Percentiles rank a stretch among this genome's conserved stretches.
These are phyloP conservation scores for Lucifuga dentata DNA, from an alignment of 2,113 vertebrate species.

Conservation along the genomic window DNA sequence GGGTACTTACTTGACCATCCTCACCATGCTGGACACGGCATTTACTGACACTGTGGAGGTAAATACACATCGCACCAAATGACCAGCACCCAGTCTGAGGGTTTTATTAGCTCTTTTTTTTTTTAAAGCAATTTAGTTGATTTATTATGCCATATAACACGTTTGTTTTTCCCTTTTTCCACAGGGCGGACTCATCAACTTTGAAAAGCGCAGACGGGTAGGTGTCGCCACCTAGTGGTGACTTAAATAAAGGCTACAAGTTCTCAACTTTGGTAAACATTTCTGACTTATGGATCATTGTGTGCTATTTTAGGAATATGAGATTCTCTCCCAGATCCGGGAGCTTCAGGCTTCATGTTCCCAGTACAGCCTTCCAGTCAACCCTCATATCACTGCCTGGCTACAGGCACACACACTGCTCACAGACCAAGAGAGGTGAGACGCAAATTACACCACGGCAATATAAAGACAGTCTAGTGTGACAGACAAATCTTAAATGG, in stretches of 20 bases:
- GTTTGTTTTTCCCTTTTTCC: conserved; percentile 3
- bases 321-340: conserved; percentile 86
- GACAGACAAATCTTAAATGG: too few relatives aligned
- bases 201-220: conserved; percentile 92
- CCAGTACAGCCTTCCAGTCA: conserved; percentile 77
- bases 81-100: too few relatives aligned
- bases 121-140: not conserved
- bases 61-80: conserved; percentile 26
- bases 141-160: not conserved
- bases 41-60: conserved; percentile 87
- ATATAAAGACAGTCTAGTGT: not conserved
- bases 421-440: conserved; percentile 89
- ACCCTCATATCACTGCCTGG: conserved; percentile 73
- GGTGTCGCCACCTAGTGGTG: conserved; percentile 65
- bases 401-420: conserved; percentile 80
- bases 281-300: not conserved
- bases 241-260: not conserved
- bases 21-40: conserved; percentile 92
- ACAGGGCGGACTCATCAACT: conserved; percentile 90
- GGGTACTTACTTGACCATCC: conserved; percentile 90
- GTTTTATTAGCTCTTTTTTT: not conserved
- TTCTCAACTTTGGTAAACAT: not conserved
- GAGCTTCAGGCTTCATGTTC: conserved; percentile 87
- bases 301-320: conserved; percentile 84
- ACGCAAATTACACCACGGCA: not conserved